phyloP scores from a whole-genome alignment of 2,797 vertebrate genomes.

The Spinibarbus caldwelli region DNA sequence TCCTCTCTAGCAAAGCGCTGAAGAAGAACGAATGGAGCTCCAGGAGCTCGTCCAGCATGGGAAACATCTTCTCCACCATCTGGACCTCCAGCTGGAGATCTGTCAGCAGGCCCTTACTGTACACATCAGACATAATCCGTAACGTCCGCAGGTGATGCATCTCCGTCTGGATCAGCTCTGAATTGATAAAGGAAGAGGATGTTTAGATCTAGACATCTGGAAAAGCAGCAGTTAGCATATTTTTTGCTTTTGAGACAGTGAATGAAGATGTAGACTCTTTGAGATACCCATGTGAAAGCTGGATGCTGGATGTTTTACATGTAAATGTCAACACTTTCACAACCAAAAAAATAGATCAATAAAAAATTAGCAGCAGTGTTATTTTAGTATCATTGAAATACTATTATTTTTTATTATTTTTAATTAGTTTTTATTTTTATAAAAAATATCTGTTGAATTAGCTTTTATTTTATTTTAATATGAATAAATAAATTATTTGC shows the following conservation, averaged over 20 bases:
- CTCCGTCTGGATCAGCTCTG: constrained; percentile 98
- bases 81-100: constrained; percentile 88
- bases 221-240: background rate
- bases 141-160: constrained; percentile 95
- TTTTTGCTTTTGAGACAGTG: background rate
- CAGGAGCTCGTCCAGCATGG: constrained; percentile 89
- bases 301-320: background rate
- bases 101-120: constrained; percentile 88
- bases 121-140: constrained; percentile 96
- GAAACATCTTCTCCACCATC: constrained; percentile 89
- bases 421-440: background rate
- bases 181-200: background rate
- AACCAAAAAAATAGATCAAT: too few relatives aligned
- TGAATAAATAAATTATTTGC: too few relatives aligned
- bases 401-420: background rate
- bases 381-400: background rate
- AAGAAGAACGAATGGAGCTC: constrained; percentile 91
- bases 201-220: background rate
- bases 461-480: too few relatives aligned
- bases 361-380: background rate
- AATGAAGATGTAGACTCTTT: background rate
- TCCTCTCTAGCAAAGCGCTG: constrained; percentile 89
- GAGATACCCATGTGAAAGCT: background rate
- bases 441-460: too few relatives aligned
- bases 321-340: background rate